Conservation (phyloP, 2,797 vertebrate species). For the Aselliscus stoliczkanus region DNA sequence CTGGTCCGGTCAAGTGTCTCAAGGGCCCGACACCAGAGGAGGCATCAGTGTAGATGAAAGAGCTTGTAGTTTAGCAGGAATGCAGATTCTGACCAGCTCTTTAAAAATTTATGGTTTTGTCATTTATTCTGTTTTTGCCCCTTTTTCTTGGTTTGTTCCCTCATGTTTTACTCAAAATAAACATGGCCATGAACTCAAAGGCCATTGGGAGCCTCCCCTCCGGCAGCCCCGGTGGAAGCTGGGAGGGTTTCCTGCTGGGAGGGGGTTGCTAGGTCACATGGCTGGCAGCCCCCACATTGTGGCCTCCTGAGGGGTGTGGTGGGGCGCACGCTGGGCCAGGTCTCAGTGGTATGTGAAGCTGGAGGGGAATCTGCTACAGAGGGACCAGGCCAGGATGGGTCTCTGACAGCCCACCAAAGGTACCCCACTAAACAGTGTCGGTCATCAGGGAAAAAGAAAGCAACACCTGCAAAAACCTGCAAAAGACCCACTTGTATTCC, state of each 20-base stretch:
- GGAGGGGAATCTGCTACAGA: neutral
- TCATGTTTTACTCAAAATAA: conserved; percentile 47
- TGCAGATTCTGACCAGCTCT: neutral
- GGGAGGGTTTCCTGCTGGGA: neutral
- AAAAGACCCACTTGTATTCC: neutral
- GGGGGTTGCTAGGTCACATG: neutral
- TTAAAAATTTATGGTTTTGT: neutral
- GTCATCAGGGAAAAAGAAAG: neutral
- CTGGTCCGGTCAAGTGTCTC: neutral
- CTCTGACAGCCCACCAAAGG: neutral
- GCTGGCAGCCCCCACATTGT: neutral
- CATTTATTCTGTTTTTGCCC: neutral
- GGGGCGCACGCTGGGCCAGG: neutral
- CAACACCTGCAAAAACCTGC: neutral
- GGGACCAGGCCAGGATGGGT: neutral
- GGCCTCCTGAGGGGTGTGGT: neutral
- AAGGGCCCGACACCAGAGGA: neutral
- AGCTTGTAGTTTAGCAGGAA: neutral
- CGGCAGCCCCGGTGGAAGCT: neutral
- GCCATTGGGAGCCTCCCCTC: conserved; percentile 48
- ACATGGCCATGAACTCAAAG: conserved; percentile 16
- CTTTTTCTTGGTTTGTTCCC: conserved; percentile 32
- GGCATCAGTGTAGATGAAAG: too few species aligned
- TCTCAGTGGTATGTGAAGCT: neutral
- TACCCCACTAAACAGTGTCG: neutral